Base-by-base conservation (phyloP, 1,140 invertebrate species). In the Eumeta japonica region DNA sequence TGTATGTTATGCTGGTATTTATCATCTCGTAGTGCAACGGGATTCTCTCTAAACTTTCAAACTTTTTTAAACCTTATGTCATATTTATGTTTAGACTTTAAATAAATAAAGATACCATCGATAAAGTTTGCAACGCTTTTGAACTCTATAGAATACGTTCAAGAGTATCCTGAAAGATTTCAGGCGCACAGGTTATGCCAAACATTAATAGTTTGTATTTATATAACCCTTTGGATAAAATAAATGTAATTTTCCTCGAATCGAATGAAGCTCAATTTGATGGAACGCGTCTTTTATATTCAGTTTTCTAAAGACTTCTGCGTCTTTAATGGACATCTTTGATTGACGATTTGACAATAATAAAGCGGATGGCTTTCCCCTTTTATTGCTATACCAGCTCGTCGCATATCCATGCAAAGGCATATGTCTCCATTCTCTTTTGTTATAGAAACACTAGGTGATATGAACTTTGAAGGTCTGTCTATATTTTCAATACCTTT, bases 351-450 rank as follows among this genome's bases (percentile, higher is more conserved):
- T n/a, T n/a, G n/a, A n/a, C n/a, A n/a, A n/a, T n/a, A n/a, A 3
- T 55, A 55, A 7, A 58, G 30, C 2, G 41, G 57, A 28, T 55
- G 45, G 17, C 48, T 51, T 45, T 59, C 52, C n/a, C 52, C 12
- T 11, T 38, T 28, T 3, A 58, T 58, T 10, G 58, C 53, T 28
- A 31, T 20, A 46, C 54, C 52, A 1, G 51, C 45, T 37, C 35
- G 36, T 10, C 51, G 12, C 45, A 53, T 57, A 16, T 55, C 51
- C 9, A 64, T 37, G 37, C 58, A 58, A 28, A 64, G 36, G n/a
- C 55, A 18, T 14, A 58, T 35, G 16, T 55, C 50, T 3, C 43
- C 53, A 27, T 46, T 30, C 12, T 39, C 16, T 45, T 56, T 56
- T 14, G 41, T 28, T 3, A 50, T 24, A n/a, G 47, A 34, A n/a